A percentile compares a stretch with the other conserved stretches of the same genome.
These are phyloP conservation scores for Zaprionus ghesquierei DNA, from an alignment of 1,140 invertebrate genomes.

Conservation along the genomic window DNA sequence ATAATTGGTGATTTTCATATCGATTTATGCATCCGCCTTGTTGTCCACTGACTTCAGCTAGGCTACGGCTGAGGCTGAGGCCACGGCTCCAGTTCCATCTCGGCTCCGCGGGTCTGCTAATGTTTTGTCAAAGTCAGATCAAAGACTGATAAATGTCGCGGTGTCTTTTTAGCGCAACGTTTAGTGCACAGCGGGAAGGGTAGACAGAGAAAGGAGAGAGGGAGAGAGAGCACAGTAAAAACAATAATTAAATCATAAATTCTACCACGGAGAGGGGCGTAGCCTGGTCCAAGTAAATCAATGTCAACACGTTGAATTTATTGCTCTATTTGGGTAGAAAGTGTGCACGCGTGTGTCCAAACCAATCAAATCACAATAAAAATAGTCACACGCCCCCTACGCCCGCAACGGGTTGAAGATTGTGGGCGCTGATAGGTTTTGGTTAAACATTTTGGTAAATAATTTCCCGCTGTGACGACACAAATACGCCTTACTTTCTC, in stretches of 20 bases:
- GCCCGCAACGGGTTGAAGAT: conserved; percentile 17
- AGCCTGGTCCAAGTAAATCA: conserved; percentile 51
- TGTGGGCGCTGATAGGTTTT: conserved; percentile 14
- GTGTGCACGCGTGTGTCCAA: conserved; percentile 30
- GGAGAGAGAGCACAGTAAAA: conserved; percentile 33
- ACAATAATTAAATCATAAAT: conserved; percentile 81
- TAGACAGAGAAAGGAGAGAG: background rate
- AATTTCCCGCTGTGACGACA: conserved; percentile 10
- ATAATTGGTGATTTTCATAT: conserved; percentile 81
- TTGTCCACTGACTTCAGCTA: conserved; percentile 4
- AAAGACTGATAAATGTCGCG: conserved; percentile 46
- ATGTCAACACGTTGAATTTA: conserved; percentile 65
- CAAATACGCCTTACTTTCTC: background rate
- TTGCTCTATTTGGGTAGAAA: conserved; percentile 71
- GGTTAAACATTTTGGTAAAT: conserved; percentile 43
- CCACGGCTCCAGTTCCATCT: background rate
- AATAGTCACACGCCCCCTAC: conserved; percentile 65
- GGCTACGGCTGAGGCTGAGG: background rate
- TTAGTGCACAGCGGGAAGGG: conserved; percentile 52
- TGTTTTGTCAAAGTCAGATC: conserved; percentile 40
- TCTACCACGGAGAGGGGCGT: conserved; percentile 22
- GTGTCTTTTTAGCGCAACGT: conserved; percentile 42
- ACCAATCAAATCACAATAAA: conserved; percentile 70
- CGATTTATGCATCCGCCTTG: conserved; percentile 76
- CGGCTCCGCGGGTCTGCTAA: background rate